These are phyloP conservation scores for Nesogale talazaci DNA, from an alignment of 2,113 vertebrate species.

Conservation along the genomic window DNA sequence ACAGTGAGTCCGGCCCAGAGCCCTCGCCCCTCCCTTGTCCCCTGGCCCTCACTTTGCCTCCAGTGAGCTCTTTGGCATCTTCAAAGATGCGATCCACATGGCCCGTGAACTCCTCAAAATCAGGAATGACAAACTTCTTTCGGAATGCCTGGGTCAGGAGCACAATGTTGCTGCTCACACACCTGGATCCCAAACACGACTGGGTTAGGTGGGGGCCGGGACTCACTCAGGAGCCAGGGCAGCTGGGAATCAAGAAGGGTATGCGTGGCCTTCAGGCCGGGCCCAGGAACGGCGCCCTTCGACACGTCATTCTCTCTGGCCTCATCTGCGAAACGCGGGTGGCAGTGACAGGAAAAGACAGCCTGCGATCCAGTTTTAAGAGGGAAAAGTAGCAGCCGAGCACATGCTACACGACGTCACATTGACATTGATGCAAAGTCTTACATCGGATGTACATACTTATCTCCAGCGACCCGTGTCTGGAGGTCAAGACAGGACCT, in stretches of 20 bases:
- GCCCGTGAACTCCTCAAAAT: constrained; percentile 89
- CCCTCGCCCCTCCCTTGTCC: constrained; percentile 47
- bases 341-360: constrained; percentile 35
- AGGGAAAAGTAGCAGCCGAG: constrained; percentile 17
- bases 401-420: background rate
- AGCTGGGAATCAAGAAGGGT: constrained; percentile 1
- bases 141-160: constrained; percentile 92
- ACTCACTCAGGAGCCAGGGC: constrained; percentile 45
- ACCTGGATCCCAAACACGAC: constrained; percentile 83
- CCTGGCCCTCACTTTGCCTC: constrained; percentile 86
- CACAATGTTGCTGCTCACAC: constrained; percentile 91
- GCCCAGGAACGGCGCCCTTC: constrained; percentile 34
- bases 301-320: constrained; percentile 12
- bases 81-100: constrained; percentile 90
- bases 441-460: constrained; percentile 30
- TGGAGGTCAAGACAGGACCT: background rate
- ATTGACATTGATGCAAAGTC: constrained; percentile 29
- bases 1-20: constrained; percentile 10
- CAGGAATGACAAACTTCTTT: constrained; percentile 93
- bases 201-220: constrained; percentile 54
- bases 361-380: background rate
- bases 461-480: background rate
- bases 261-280: background rate
- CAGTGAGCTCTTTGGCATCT: constrained; percentile 81
- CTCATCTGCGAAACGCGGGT: background rate